These are phyloP conservation scores for Apodemia zela DNA, from an alignment of 2,888 invertebrate genomes.

Conservation along the genomic window DNA sequence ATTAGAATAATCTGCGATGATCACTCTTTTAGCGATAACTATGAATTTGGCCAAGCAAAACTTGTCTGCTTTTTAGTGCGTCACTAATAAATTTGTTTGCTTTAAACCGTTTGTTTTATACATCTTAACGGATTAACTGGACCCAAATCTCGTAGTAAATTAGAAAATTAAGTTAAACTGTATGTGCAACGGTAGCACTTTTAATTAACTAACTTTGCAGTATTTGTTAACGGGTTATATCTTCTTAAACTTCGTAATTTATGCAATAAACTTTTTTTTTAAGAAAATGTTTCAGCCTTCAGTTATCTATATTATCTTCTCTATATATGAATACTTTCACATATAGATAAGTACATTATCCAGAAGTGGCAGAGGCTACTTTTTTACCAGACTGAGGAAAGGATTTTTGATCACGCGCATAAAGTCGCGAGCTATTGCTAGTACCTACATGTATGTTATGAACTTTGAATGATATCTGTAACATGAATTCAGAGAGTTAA, in stretches of 20 bases:
- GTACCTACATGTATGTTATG: too few species aligned
- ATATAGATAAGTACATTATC: too few species aligned
- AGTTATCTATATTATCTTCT: too few species aligned
- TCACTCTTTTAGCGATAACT: neutral
- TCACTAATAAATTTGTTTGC: slow-evolving; percentile 5
- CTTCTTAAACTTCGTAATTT: neutral
- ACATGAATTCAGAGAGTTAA: neutral
- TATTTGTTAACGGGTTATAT: neutral
- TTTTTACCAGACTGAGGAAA: too few species aligned
- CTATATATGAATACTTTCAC: too few species aligned
- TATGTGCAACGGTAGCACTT: slow-evolving; percentile 3
- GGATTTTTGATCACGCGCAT: too few species aligned
- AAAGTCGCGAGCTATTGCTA: too few species aligned
- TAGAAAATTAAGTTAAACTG: slow-evolving; percentile 8
- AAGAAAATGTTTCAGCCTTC: too few species aligned
- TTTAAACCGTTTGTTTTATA: slow-evolving; percentile 4
- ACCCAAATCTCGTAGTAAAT: neutral
- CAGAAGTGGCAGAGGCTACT: too few species aligned
- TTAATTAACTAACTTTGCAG: neutral
- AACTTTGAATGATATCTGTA: neutral
- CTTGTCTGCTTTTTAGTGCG: slow-evolving; percentile 3
- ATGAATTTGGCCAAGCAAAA: neutral
- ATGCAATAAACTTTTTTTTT: neutral
- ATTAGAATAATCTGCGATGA: neutral
- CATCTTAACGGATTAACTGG: slow-evolving; percentile 8